phyloP scores from a whole-genome alignment of 2,888 invertebrate species.

The Orchesellides sinensis region DNA sequence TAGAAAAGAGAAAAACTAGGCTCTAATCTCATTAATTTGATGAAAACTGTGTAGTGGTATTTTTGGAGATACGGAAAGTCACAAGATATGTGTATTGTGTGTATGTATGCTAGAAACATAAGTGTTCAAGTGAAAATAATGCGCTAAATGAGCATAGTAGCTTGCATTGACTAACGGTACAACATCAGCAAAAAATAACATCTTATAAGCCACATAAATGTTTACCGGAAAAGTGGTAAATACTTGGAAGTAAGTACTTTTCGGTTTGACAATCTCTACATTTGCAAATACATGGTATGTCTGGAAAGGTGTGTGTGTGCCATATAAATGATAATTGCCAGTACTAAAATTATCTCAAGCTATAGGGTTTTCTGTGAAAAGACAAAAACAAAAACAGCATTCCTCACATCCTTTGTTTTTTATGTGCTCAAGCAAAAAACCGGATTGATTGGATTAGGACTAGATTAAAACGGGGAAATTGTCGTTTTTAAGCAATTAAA shows the following conservation, averaged over 20 bases:
- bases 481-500: constrained; percentile 55
- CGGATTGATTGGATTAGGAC: constrained; percentile 35
- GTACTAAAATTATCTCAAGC: constrained; percentile 10
- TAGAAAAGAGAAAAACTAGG: constrained; percentile 24
- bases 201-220: constrained; percentile 15
- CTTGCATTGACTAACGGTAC: too few relatives aligned
- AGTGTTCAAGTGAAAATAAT: too few relatives aligned
- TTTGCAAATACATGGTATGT: not conserved
- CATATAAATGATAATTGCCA: constrained; percentile 39
- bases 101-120: too few relatives aligned
- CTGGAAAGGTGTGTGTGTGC: not conserved
- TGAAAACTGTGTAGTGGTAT: constrained; percentile 36
- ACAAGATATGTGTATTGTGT: not conserved
- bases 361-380: constrained; percentile 7
- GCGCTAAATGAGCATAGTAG: too few relatives aligned
- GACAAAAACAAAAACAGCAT: constrained; percentile 1
- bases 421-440: not conserved
- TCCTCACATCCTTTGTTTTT: too few relatives aligned
- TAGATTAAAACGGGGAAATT: constrained; percentile 27
- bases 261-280: too few relatives aligned
- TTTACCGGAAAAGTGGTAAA: constrained; percentile 24
- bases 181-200: not conserved
- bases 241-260: too few relatives aligned
- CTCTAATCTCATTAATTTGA: constrained; percentile 61
- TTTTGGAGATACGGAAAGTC: not conserved